Conservation (phyloP, 2,797 vertebrate genomes). For the Schizothorax lantsangensis region DNA sequence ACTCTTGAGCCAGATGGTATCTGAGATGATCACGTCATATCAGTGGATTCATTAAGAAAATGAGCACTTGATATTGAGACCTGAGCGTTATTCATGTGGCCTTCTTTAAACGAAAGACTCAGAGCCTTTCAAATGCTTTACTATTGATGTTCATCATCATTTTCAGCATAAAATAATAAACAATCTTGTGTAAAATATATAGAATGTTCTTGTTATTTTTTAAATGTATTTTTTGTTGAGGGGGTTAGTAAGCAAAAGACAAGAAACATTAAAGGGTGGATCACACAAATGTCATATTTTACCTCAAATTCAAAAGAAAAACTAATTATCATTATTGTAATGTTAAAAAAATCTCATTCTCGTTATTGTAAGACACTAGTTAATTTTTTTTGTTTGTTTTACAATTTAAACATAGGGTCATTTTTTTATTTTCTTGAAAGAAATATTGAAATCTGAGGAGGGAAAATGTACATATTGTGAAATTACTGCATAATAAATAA, state of each 20-base stretch:
- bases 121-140: slow-evolving; percentile 38
- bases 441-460: neutral
- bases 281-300: neutral
- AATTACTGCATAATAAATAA: neutral
- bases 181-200: slow-evolving; percentile 9
- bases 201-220: neutral
- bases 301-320: neutral
- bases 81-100: slow-evolving; percentile 54
- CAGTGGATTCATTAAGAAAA: slow-evolving; percentile 28
- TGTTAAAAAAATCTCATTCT: neutral
- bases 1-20: neutral
- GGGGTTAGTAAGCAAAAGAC: neutral
- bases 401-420: neutral
- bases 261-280: neutral
- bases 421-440: neutral
- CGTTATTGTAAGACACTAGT: no score
- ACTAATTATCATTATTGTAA: neutral
- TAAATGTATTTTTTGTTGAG: neutral
- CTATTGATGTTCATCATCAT: slow-evolving; percentile 35
- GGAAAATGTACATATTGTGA: neutral
- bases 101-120: slow-evolving; percentile 49
- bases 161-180: slow-evolving; percentile 54
- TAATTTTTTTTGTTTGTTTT: neutral
- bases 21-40: neutral
- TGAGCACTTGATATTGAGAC: slow-evolving; percentile 26